These are phyloP conservation scores for Pseudorasbora parva DNA, from an alignment of 2,113 vertebrate genomes.

Conservation along the genomic window DNA sequence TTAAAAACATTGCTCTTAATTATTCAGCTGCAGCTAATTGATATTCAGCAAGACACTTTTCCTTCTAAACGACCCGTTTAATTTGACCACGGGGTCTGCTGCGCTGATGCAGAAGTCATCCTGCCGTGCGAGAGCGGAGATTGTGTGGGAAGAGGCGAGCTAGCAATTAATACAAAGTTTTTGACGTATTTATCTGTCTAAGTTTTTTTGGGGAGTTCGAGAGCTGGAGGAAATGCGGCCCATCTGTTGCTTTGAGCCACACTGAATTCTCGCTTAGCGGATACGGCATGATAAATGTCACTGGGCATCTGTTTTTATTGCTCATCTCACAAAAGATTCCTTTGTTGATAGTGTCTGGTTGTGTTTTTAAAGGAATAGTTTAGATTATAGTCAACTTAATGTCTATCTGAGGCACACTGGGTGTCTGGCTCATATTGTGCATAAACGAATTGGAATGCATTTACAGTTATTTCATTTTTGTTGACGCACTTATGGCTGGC, in stretches of 20 bases:
- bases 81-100: slow-evolving; percentile 70
- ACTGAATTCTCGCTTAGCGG: neutral
- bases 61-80: slow-evolving; percentile 75
- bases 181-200: neutral
- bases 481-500: neutral
- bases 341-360: neutral
- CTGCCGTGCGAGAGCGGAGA: slow-evolving; percentile 56
- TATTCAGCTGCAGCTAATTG: slow-evolving; percentile 79
- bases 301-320: slow-evolving; percentile 33
- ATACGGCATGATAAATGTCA: slow-evolving; percentile 24
- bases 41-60: slow-evolving; percentile 76
- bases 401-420: neutral
- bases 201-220: neutral
- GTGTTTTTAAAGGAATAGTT: slow-evolving; percentile 20
- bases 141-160: slow-evolving; percentile 27
- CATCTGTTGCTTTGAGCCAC: slow-evolving; percentile 31
- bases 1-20: slow-evolving; percentile 80
- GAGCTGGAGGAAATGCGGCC: neutral
- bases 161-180: slow-evolving; percentile 23
- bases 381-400: slow-evolving; percentile 14
- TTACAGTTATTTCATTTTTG: slow-evolving; percentile 6
- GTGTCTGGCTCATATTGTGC: neutral
- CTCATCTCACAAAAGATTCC: slow-evolving; percentile 2
- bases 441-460: neutral
- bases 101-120: slow-evolving; percentile 61